phyloP scores from a whole-genome alignment of 2,888 invertebrate genomes.

The Synanthedon andrenaeformis region DNA sequence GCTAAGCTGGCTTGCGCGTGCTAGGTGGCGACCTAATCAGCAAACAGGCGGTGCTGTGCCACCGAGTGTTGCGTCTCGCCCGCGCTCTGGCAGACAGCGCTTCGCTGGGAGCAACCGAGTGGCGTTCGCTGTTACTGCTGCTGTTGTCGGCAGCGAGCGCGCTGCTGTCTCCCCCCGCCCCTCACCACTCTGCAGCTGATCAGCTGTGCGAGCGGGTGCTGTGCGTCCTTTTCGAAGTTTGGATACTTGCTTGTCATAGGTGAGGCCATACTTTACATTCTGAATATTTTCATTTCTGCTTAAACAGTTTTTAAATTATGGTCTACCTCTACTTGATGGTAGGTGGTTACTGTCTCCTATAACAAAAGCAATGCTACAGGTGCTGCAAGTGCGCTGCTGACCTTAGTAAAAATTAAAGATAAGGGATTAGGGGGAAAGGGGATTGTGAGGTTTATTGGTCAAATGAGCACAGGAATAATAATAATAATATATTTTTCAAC shows the following conservation, averaged over 20 bases:
- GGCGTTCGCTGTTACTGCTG: slow-evolving; percentile 90
- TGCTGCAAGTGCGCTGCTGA: no score
- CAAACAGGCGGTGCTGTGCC: slow-evolving; percentile 93
- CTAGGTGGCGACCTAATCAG: slow-evolving; percentile 89
- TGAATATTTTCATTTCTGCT: no score
- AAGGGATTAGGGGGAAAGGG: background rate
- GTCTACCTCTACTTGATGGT: background rate
- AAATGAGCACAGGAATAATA: no score
- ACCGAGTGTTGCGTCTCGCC: slow-evolving; percentile 87
- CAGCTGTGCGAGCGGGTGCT: slow-evolving; percentile 94
- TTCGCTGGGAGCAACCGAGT: slow-evolving; percentile 83
- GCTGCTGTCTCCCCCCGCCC: slow-evolving; percentile 90
- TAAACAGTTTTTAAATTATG: no score
- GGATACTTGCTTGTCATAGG: slow-evolving; percentile 71
- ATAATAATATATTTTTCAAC: no score
- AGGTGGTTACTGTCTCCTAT: no score
- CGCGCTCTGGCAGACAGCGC: slow-evolving; percentile 73
- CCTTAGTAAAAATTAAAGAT: no score
- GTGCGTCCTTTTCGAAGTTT: slow-evolving; percentile 91
- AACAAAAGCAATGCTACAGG: no score
- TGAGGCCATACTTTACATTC: slow-evolving; percentile 8
- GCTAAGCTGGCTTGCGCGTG: background rate
- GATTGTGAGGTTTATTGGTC: background rate
- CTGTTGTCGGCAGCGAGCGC: slow-evolving; percentile 88
- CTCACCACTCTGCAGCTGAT: slow-evolving; percentile 95